phyloP scores from a whole-genome alignment of 1,140 invertebrate species.

The Drosophila bocqueti region DNA sequence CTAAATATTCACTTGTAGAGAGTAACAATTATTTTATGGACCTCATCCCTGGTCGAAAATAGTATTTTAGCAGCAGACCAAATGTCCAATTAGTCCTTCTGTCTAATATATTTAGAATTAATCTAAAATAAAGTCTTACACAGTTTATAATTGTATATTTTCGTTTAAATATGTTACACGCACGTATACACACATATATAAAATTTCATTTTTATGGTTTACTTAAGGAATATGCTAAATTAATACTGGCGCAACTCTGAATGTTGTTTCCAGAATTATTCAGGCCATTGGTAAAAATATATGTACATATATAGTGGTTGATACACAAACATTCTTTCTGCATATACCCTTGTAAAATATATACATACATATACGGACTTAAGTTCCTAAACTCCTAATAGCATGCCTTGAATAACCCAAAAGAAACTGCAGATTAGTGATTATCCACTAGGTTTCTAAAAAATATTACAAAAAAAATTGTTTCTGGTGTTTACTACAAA shows the following conservation, averaged over 20 bases:
- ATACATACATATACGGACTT: not conserved
- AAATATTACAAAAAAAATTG: not conserved
- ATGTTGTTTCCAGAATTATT: conserved; percentile 4
- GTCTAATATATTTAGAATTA: not conserved
- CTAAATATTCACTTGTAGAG: no score
- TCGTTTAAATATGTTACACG: conserved; percentile 71
- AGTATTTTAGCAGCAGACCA: not conserved
- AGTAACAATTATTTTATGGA: no score
- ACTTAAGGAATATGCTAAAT: conserved; percentile 30
- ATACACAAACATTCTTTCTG: not conserved
- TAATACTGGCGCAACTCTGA: conserved; percentile 7
- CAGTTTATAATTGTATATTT: conserved; percentile 69
- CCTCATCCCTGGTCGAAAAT: not conserved
- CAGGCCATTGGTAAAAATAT: conserved; percentile 9
- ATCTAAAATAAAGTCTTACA: conserved; percentile 20
- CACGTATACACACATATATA: conserved; percentile 66
- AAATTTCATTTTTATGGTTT: conserved; percentile 55
- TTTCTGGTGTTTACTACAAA: not conserved
- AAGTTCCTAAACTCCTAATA: not conserved
- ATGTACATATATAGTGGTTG: conserved; percentile 1
- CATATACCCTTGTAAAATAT: conserved; percentile 21
- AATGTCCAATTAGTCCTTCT: not conserved
- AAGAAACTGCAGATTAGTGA: not conserved
- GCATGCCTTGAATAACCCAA: not conserved
- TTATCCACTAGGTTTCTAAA: not conserved